Base-by-base conservation (phyloP, 2,888 invertebrate genomes). In the Morpho deidamia region DNA sequence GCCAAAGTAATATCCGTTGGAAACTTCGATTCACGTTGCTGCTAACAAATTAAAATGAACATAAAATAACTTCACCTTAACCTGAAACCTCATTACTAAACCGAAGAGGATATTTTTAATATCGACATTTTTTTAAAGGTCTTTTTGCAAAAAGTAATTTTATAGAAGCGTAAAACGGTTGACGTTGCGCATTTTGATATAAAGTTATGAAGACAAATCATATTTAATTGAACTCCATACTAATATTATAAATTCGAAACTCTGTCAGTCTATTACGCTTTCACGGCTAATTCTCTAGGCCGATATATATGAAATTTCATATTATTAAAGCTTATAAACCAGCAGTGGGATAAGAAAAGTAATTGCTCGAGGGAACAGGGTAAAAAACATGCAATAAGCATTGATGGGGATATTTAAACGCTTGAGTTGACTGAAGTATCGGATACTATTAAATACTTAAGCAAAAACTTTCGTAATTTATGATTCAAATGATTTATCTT, bases 21-120 rank as follows among this genome's bases (percentile, higher is more conserved):
- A 48, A 35, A 11, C 42, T 12, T 32, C 33, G 42, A 42, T 49
- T 35, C 41, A 49, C 42, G 40, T 49, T 42, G 12, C 42, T 49
- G 35, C 42, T 34, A 42, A 35, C 33, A 49, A 42, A 42, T 49
- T 42, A 49, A 49, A 49, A 49, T 35, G 49, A 48, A 34, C 34
- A 48, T 38, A 12, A 49, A 42, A 42, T 42, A 23, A 23, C 23
- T 23, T 23, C 23, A 5, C 23, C 23, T 23, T 23, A 23, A 49
- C 49, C 49, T 49, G 42, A 35, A 49, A 49, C 42, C 49, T 49
- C 42, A 49, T 49, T 49, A 49, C 49, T 35, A 35, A 35, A 35
- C 12, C 14, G 49, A 42, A 49, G 11, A 42, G 14, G 35, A 49
- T 42, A 42, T 42, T 49, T 49, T 34, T 41, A 49, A 42, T 42